Conservation (phyloP, 2,888 invertebrate species). For the Xanthia togata region DNA sequence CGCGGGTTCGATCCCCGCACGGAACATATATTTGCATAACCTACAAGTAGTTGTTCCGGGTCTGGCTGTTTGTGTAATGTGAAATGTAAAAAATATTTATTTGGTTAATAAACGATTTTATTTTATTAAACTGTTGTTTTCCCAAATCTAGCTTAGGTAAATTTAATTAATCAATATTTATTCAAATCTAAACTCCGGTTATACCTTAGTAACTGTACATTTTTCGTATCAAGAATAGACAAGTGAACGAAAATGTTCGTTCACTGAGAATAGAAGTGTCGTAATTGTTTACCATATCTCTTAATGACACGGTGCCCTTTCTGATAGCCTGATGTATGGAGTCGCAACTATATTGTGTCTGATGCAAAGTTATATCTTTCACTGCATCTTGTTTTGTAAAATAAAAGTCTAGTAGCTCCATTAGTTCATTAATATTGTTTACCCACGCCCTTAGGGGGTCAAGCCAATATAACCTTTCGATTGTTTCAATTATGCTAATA, state of each 20-base stretch:
- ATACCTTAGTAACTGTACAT: background rate
- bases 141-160: too few relatives aligned
- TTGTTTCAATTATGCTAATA: background rate
- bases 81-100: too few relatives aligned
- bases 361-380: constrained; percentile 37
- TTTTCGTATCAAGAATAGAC: constrained; percentile 10
- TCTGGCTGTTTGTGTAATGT: too few relatives aligned
- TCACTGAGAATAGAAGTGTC: constrained; percentile 17
- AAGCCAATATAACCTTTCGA: background rate
- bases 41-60: too few relatives aligned
- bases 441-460: background rate
- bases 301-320: constrained; percentile 31
- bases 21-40: too few relatives aligned
- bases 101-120: too few relatives aligned
- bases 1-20: too few relatives aligned
- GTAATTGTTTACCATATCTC: constrained; percentile 46
- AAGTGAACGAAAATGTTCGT: too few relatives aligned
- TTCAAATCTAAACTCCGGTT: background rate
- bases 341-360: constrained; percentile 44
- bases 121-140: too few relatives aligned
- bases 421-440: background rate
- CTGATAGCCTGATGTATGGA: constrained; percentile 50
- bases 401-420: background rate
- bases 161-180: background rate
- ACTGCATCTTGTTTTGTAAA: constrained; percentile 15